Evolutionary conservation across 2,888 invertebrate species (phyloP).

Genomic region (Perizoma flavofasciatum): DNA sequence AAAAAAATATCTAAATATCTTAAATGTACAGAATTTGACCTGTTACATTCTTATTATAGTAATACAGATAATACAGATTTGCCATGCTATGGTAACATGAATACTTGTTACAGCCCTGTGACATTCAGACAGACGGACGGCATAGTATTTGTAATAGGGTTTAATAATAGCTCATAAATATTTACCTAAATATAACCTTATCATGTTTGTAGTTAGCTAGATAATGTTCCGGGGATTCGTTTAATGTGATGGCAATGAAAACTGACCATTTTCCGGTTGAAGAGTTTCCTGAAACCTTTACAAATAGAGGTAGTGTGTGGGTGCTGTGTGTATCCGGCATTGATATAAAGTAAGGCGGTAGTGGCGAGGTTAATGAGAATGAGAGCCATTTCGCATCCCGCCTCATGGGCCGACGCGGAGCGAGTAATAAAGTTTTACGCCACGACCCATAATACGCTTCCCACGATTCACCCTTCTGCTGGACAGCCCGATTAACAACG

Average conservation of each 20-base stretch:
- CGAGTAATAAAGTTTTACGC: conserved; percentile 75
- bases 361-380: conserved; percentile 75
- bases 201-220: background rate
- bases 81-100: too few species aligned
- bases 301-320: conserved; percentile 44
- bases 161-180: too few species aligned
- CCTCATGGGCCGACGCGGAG: conserved; percentile 61
- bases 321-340: conserved; percentile 56
- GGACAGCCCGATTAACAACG: conserved; percentile 71
- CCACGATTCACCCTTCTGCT: conserved; percentile 59
- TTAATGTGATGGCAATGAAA: conserved; percentile 21
- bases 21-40: too few species aligned
- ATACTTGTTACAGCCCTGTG: too few species aligned
- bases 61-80: too few species aligned
- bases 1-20: too few species aligned
- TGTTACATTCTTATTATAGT: too few species aligned
- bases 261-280: conserved; percentile 34
- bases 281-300: conserved; percentile 37
- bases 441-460: conserved; percentile 68
- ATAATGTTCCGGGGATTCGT: conserved; percentile 4
- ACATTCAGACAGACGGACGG: too few species aligned
- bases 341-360: conserved; percentile 61
- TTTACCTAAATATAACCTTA: background rate
- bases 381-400: conserved; percentile 69
- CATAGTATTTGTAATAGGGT: too few species aligned